Base-by-base conservation (phyloP, 1,140 invertebrate species). In the Ectropis grisescens region DNA sequence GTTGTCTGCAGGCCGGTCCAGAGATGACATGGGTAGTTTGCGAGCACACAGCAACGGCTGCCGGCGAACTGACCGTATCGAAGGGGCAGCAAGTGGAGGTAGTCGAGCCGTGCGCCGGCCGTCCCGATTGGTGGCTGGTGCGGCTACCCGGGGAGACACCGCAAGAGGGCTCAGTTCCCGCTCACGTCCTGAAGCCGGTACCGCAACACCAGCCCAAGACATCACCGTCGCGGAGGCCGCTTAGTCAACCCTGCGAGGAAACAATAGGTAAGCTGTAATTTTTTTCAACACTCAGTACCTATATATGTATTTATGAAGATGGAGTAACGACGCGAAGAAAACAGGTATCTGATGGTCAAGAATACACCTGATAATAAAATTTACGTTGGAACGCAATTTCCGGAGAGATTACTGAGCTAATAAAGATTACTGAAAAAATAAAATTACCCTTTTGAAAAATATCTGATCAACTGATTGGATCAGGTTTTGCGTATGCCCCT, bases 71-170 rank as follows among this genome's bases (percentile, higher is more conserved):
- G 40, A 88, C 86, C 12, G 93, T 96, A 5, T 84, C 78, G 26
- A 94, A 94, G 61, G 93, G 93, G 6, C 95, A 97, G 74, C 94
- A 97, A 76, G 95, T 97, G 27, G 95, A 97, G 62, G 90, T 97
- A 31, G 66, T 97, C 30, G 95, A 97, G 56, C 82, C 88, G 29
- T 84, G 85, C 41, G 67, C 74, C 49, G 48, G 68, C 37, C 59
- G 84, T 53, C 49, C 86, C 55, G 78, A 88, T 57, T 89, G 85
- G 82, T 89, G 89, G 83, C 84, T 90, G 29, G 84, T 89, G 30
- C 67, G 84, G 59, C 88, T 86, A 69, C 86, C 51, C 38, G 81
- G 75, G 16, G 84, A 85, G 62, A 64, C 79, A 61, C 87, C 90
- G 7, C 84, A 86, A 11, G 92, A 95, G 59, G 94, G 95, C 10